Percentiles rank a stretch among this genome's conserved stretches.
These are phyloP conservation scores for Euplexia lucipara DNA, from an alignment of 2,888 invertebrate genomes.

Conservation along the genomic window DNA sequence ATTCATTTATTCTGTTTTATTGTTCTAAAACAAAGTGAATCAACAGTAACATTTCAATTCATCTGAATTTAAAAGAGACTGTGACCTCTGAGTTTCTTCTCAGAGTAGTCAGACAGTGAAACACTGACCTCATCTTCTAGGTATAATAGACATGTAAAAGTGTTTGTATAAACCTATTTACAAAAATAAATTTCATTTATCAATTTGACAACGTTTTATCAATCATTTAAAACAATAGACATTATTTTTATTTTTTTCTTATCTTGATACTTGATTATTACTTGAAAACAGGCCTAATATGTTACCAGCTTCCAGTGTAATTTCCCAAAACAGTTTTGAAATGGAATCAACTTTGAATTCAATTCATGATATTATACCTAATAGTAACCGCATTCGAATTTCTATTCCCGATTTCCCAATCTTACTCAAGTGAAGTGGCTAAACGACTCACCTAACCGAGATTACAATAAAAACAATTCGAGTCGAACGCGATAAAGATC, in stretches of 20 bases:
- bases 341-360: constrained; percentile 1
- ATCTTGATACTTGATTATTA: not conserved
- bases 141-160: too few species aligned
- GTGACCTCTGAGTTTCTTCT: too few species aligned
- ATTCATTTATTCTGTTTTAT: too few species aligned
- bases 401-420: constrained; percentile 12
- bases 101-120: too few species aligned
- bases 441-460: constrained; percentile 19
- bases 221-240: too few species aligned
- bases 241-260: too few species aligned
- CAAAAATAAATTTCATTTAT: too few species aligned
- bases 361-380: not conserved
- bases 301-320: not conserved
- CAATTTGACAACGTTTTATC: too few species aligned
- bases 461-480: constrained; percentile 49
- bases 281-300: not conserved
- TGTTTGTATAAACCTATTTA: too few species aligned
- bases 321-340: not conserved
- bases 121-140: too few species aligned
- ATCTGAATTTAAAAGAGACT: too few species aligned
- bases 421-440: constrained; percentile 2
- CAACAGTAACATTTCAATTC: not conserved
- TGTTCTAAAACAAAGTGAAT: not conserved
- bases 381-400: not conserved
- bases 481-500: constrained; percentile 39